Evolutionary conservation across 2,888 invertebrate genomes (phyloP), one percentile per base, ranked within the genome.

Genomic region (Unio pictorum): DNA sequence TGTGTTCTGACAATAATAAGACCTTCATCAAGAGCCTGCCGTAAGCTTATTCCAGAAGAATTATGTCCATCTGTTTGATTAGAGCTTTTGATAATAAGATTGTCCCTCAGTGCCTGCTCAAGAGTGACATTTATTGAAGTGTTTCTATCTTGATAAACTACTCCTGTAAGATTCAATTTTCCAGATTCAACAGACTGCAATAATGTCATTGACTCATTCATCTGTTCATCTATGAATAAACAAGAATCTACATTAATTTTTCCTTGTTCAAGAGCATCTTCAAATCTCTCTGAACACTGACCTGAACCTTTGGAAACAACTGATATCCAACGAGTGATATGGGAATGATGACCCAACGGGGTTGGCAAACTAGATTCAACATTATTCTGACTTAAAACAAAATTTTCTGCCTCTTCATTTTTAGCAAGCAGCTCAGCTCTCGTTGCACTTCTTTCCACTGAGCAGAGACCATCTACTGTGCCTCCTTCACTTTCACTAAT

Each of bases 131-230:
- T 71, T 26, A 70, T 56, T n/a, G 67, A 61, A 26, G 67, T 72
- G 23, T 64, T 61, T 56, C 71, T 68, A 67, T 78, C 78, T 73
- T 66, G 67, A 65, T 74, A 81, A 59, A 61, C 71, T 17, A 81
- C 78, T 59, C 68, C 71, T 30, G 75, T 75, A 23, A 92, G 91
- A 88, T 97, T 95, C 69, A 96, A 93, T 64, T 96, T 91, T 45
- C 95, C 95, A 87, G 93, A 93, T 77, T 94, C 93, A 3, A 94
- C 89, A 1, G 96, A 96, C 86, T 95, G 95, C 72, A 92, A 92
- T 0, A 95, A 94, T n/a, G 85, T 76, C 68, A 83, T 78, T 61
- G 68, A 74, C 66, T 78, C 73, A 61, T 69, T 65, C n/a, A 78
- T 78, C 17, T 74, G 67, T 59, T 77, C 74, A 67, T 82, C 81